These are phyloP conservation scores for Diabrotica virgifera DNA, from an alignment of 1,140 invertebrate genomes.

Conservation along the genomic window DNA sequence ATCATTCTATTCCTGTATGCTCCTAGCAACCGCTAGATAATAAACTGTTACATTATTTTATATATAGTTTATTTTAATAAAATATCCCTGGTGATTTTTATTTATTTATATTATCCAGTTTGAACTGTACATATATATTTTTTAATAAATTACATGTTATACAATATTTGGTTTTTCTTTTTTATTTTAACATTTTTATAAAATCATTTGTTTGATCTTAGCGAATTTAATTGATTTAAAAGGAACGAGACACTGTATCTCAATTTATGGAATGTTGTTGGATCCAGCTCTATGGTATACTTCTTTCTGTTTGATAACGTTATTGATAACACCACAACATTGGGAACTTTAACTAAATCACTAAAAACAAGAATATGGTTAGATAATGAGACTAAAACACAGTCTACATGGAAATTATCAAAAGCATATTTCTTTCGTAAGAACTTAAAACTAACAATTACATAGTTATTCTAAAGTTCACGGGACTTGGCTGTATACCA, in stretches of 20 bases:
- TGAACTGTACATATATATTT: too few relatives aligned
- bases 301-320: slow-evolving; percentile 32
- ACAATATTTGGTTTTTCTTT: not conserved
- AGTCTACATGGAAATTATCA: not conserved
- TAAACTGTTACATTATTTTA: not conserved
- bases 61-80: not conserved
- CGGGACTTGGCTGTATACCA: too few relatives aligned
- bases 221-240: slow-evolving; percentile 31
- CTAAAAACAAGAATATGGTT: slow-evolving; percentile 25
- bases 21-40: slow-evolving; percentile 22
- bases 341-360: slow-evolving; percentile 23
- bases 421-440: not conserved
- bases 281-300: slow-evolving; percentile 31
- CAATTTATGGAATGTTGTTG: slow-evolving; percentile 35
- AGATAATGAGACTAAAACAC: too few relatives aligned
- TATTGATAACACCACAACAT: slow-evolving; percentile 32
- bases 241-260: slow-evolving; percentile 38
- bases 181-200: not conserved
- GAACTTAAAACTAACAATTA: not conserved
- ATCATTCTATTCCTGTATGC: slow-evolving; percentile 58
- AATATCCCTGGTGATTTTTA: not conserved
- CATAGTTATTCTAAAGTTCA: too few relatives aligned
- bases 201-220: slow-evolving; percentile 16
- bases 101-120: too few relatives aligned
- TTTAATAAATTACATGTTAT: not conserved